phyloP scores from a whole-genome alignment of 2,797 vertebrate genomes.

The Tympanoctomys barrerae region DNA sequence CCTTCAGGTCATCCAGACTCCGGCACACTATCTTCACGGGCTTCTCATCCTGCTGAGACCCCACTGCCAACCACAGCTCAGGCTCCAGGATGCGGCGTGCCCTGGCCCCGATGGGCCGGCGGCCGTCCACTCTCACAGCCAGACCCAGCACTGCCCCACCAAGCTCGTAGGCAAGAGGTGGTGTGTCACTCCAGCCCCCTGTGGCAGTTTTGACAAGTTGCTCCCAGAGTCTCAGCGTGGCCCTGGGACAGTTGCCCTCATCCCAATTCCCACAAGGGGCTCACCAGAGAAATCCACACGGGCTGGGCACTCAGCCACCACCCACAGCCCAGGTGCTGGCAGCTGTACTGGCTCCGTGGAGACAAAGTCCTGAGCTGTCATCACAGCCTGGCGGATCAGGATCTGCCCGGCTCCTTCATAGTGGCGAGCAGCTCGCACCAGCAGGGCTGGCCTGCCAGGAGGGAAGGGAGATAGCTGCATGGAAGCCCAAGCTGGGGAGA shows the following conservation, averaged over 20 bases:
- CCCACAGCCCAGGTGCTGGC: constrained; percentile 91
- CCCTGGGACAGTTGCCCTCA: neutral
- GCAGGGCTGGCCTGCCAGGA: constrained; percentile 91
- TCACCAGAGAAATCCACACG: constrained; percentile 96
- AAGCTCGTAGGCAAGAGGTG: constrained; percentile 96
- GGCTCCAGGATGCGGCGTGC: constrained; percentile 91
- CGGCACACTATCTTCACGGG: constrained; percentile 88
- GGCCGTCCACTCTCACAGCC: constrained; percentile 93
- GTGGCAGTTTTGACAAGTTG: neutral
- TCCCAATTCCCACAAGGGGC: neutral
- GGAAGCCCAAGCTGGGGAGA: neutral
- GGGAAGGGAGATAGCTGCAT: neutral
- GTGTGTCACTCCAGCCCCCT: constrained; percentile 98
- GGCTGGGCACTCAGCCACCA: constrained; percentile 93
- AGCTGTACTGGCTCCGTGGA: constrained; percentile 83
- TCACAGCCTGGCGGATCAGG: constrained; percentile 94
- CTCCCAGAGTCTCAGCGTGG: neutral
- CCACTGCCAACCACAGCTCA: constrained; percentile 88
- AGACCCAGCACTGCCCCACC: constrained; percentile 95
- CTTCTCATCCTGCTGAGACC: constrained; percentile 70
- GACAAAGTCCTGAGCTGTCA: constrained; percentile 93
- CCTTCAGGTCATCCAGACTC: constrained; percentile 91
- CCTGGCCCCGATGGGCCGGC: constrained; percentile 92
- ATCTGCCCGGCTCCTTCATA: constrained; percentile 97
- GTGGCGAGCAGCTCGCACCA: constrained; percentile 96